Evolutionary conservation across 2,888 invertebrate species (phyloP).

Genomic region (Idaea biselata): DNA sequence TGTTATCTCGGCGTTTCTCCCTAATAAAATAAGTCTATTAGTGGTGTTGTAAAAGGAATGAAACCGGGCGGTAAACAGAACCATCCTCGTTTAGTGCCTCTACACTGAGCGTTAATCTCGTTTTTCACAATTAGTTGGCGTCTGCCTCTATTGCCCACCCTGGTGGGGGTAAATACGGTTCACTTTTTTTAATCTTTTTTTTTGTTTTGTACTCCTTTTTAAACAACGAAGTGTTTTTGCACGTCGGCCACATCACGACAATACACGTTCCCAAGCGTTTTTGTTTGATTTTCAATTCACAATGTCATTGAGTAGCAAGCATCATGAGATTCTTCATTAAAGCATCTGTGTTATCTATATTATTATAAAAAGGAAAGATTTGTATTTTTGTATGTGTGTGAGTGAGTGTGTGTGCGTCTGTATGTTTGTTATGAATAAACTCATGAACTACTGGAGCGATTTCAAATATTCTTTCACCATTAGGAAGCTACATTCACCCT

Average conservation of each 20-base stretch:
- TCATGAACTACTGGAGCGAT: too few species aligned
- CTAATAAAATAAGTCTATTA: conserved; percentile 71
- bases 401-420: too few species aligned
- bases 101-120: conserved; percentile 72
- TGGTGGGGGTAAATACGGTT: conserved; percentile 54
- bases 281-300: conserved; percentile 35
- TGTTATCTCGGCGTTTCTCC: conserved; percentile 58
- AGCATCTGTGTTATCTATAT: conserved; percentile 13
- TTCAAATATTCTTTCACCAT: too few species aligned
- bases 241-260: conserved; percentile 38
- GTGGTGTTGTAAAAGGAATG: conserved; percentile 65
- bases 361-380: too few species aligned
- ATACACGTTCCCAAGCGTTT: conserved; percentile 36
- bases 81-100: conserved; percentile 65
- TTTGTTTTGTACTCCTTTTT: conserved; percentile 51
- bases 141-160: conserved; percentile 61
- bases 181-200: conserved; percentile 44
- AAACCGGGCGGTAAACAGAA: conserved; percentile 62
- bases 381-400: too few species aligned
- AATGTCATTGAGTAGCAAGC: conserved; percentile 36
- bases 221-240: conserved; percentile 50
- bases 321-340: conserved; percentile 25
- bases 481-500: too few species aligned
- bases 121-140: conserved; percentile 74
- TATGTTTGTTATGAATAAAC: too few species aligned